Evolutionary conservation across 2,888 invertebrate genomes (phyloP).

Genomic region (Epirrhoe tristata): DNA sequence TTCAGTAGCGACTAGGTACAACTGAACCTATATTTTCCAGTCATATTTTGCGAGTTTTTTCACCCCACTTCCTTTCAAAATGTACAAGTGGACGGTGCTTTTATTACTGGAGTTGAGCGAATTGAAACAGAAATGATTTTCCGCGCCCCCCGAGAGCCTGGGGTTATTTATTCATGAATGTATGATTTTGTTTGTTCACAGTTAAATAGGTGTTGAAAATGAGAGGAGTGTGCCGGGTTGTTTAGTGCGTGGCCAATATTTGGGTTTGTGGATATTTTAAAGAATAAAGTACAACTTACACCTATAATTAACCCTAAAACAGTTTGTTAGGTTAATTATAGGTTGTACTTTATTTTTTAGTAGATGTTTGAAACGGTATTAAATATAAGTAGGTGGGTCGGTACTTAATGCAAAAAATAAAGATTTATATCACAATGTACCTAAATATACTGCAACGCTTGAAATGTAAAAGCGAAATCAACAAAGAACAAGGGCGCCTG

Average conservation of each 20-base stretch:
- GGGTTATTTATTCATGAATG: slow-evolving; percentile 48
- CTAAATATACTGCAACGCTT: slow-evolving; percentile 1
- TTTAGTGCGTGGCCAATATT: slow-evolving; percentile 35
- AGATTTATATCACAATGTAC: no score
- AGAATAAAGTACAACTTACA: no score
- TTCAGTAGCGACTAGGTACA: slow-evolving; percentile 20
- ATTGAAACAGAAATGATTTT: slow-evolving; percentile 51
- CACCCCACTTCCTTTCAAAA: slow-evolving; percentile 50
- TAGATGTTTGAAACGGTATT: no score
- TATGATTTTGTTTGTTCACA: slow-evolving; percentile 47
- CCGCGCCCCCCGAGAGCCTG: slow-evolving; percentile 43
- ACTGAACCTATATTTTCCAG: slow-evolving; percentile 4
- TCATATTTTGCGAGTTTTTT: slow-evolving; percentile 52
- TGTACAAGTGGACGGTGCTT: slow-evolving; percentile 53
- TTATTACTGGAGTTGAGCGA: slow-evolving; percentile 54
- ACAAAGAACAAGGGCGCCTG: slow-evolving; percentile 44
- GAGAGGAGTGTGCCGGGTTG: slow-evolving; percentile 37
- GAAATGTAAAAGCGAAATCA: slow-evolving; percentile 37
- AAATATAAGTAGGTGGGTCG: no score
- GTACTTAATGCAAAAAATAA: no score
- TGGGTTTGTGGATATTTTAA: slow-evolving; percentile 18
- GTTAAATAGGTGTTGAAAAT: slow-evolving; percentile 48
- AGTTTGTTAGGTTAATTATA: no score
- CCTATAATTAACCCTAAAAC: no score
- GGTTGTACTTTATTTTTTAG: no score